Percentiles rank a stretch among this genome's conserved stretches.
Evolutionary conservation across 2,888 invertebrate species (phyloP).

Genomic region (Cheilosia scutellata): DNA sequence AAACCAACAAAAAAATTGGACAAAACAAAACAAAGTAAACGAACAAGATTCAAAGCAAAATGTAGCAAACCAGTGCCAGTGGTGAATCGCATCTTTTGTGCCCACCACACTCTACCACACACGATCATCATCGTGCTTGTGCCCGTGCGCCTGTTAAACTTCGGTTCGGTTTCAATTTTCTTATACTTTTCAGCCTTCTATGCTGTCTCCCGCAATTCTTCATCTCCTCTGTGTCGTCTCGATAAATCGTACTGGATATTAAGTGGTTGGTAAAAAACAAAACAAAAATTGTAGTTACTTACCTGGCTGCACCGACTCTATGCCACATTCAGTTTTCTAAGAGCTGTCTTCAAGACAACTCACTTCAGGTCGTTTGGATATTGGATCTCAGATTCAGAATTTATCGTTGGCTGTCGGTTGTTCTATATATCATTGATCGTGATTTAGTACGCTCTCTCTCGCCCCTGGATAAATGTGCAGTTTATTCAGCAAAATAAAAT

Average conservation of each 20-base stretch:
- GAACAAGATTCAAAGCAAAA: slow-evolving; percentile 46
- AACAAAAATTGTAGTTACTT: slow-evolving; percentile 54
- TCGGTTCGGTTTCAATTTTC: slow-evolving; percentile 44
- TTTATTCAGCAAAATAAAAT: slow-evolving; percentile 31
- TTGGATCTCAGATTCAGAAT: slow-evolving; percentile 56
- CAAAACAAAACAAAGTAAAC: slow-evolving; percentile 35
- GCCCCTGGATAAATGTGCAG: slow-evolving; percentile 35
- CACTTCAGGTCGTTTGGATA: slow-evolving; percentile 60
- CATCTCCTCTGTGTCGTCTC: slow-evolving; percentile 49
- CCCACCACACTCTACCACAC: slow-evolving; percentile 41
- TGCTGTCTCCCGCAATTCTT: slow-evolving; percentile 60
- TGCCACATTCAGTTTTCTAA: slow-evolving; percentile 67
- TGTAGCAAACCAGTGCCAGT: slow-evolving; percentile 43
- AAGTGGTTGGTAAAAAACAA: slow-evolving; percentile 57
- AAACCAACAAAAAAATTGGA: slow-evolving; percentile 10
- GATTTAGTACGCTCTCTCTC: slow-evolving; percentile 40
- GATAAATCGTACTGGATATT: slow-evolving; percentile 72
- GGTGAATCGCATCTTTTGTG: slow-evolving; percentile 44
- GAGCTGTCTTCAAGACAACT: slow-evolving; percentile 75
- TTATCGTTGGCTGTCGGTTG: slow-evolving; percentile 51
- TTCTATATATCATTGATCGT: slow-evolving; percentile 33
- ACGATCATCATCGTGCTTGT: slow-evolving; percentile 18
- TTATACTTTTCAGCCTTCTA: slow-evolving; percentile 47
- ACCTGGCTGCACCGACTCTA: slow-evolving; percentile 69
- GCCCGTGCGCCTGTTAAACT: slow-evolving; percentile 31